These are phyloP conservation scores for Spinibarbus caldwelli DNA, from an alignment of 2,797 vertebrate genomes.

Conservation along the genomic window DNA sequence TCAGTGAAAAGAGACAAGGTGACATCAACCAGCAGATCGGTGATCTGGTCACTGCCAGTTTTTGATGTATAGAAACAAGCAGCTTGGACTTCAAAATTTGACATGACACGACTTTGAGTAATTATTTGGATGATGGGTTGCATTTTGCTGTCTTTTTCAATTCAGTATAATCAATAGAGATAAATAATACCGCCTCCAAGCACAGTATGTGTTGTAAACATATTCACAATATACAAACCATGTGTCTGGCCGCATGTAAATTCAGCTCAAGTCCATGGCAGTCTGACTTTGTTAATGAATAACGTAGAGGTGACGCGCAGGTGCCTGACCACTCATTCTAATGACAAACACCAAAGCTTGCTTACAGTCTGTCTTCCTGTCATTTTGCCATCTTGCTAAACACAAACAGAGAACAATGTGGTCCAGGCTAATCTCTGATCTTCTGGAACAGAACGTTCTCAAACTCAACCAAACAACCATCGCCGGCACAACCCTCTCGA, in stretches of 20 bases:
- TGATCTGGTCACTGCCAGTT: neutral
- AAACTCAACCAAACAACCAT: constrained; percentile 65
- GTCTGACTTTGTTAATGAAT: neutral
- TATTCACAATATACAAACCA: neutral
- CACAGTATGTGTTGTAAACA: constrained; percentile 1
- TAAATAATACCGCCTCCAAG: neutral
- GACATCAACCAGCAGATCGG: neutral
- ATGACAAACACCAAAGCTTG: constrained; percentile 58
- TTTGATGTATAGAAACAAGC: neutral
- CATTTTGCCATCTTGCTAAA: constrained; percentile 71
- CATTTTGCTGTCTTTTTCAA: neutral
- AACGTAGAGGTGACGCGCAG: neutral
- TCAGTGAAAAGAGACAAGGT: neutral
- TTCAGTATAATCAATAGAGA: neutral
- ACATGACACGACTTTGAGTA: neutral
- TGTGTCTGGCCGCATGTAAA: neutral
- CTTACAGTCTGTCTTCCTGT: constrained; percentile 77
- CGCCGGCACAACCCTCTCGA: constrained; percentile 51
- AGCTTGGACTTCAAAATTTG: constrained; percentile 4
- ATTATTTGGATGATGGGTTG: neutral
- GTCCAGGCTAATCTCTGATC: constrained; percentile 77
- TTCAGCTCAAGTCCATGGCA: neutral
- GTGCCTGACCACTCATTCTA: neutral
- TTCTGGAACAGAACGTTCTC: constrained; percentile 78
- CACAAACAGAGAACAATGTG: constrained; percentile 82